Evolutionary conservation across 2,888 invertebrate species (phyloP), one percentile per base, ranked within the genome.

Genomic region (Perdita meconis): DNA sequence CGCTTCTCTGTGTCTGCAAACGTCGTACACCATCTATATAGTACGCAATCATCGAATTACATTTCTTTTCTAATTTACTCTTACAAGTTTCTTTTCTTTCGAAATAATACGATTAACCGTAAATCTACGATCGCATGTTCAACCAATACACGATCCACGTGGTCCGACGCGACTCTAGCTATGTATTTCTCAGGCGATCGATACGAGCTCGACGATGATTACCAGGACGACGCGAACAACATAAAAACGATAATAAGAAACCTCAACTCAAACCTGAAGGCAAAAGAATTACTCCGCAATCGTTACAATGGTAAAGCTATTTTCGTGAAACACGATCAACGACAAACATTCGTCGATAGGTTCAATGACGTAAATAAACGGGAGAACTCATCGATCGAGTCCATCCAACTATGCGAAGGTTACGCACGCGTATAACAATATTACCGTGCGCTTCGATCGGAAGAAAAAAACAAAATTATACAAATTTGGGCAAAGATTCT

Each of bases 401-500:
- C 6, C 30, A 4, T 30, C 30, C 30, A 30, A 30, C 30, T 30
- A 19, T 47, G 47, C 19, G 47, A 47, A 47, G 47, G 47, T 47
- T 55, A 34, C 34, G 55, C 55, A 55, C 34, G 55, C 34, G 34
- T 55, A 38, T 22, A 13, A 19, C 22, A 16, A 10, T 22, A 22
- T n/a, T n/a, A 47, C 12, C 6, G 30, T 30, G 3, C 6, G 30
- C 30, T 30, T 30, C 30, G 47, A 47, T 19, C 19, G 12, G 3
- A 0, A 12, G 47, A 19, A 10, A 3, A 19, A 22, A 3, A 44
- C 16, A 51, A 19, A 47, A 30, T 6, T 30, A 6, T 30, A 30
- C 2, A 30, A 47, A 10, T 22, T 47, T 22, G 12, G 6, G n/a
- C 22, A n/a, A 34, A 38, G 8, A 44, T 66, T 57, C 95, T 94